Evolutionary conservation across 2,888 invertebrate genomes (phyloP).

Genomic region (Epinotia brunnichana): DNA sequence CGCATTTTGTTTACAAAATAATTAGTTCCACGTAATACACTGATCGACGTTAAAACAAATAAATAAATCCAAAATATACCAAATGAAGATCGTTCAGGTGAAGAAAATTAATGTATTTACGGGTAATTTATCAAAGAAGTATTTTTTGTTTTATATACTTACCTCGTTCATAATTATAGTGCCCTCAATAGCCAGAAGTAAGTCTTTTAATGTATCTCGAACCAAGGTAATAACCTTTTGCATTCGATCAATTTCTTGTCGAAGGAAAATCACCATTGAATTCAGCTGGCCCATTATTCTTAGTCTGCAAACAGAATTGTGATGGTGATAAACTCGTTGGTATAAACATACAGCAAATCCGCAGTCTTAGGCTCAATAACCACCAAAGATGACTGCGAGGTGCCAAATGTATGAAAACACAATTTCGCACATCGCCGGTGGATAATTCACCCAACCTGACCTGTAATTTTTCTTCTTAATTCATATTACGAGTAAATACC

Average conservation of each 20-base stretch:
- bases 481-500: too few relatives aligned
- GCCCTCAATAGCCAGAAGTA: slow-evolving; percentile 93
- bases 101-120: neutral
- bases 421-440: too few relatives aligned
- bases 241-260: slow-evolving; percentile 95
- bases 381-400: too few relatives aligned
- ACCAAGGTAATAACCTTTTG: slow-evolving; percentile 88
- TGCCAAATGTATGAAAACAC: too few relatives aligned
- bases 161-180: slow-evolving; percentile 96
- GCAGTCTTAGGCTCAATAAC: too few relatives aligned
- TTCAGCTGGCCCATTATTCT: slow-evolving; percentile 86
- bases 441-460: too few relatives aligned
- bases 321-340: neutral
- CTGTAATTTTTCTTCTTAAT: too few relatives aligned
- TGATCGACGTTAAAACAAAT: neutral
- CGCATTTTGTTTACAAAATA: neutral
- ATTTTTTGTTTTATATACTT: slow-evolving; percentile 59
- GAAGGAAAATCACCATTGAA: slow-evolving; percentile 93
- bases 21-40: neutral
- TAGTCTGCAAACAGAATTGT: slow-evolving; percentile 75
- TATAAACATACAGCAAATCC: too few relatives aligned
- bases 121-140: neutral
- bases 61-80: neutral
- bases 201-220: slow-evolving; percentile 87
- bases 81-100: neutral